Evolutionary conservation across 2,797 vertebrate genomes (phyloP).

Genomic region (Crocidura indochinensis): DNA sequence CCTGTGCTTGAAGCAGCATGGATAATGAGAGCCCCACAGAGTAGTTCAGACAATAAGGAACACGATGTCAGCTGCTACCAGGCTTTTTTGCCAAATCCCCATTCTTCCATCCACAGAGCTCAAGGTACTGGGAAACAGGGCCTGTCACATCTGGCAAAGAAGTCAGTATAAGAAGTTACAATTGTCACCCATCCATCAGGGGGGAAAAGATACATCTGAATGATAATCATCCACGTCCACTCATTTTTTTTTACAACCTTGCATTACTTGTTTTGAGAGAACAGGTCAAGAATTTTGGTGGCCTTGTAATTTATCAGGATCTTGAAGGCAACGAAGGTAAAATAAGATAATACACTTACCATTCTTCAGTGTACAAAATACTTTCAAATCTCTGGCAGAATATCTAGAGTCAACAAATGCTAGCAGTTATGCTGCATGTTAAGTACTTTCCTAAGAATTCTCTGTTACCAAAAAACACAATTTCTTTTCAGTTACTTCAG

Average conservation of each 20-base stretch:
- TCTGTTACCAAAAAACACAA: conserved; percentile 81
- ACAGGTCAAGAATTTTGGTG: conserved; percentile 58
- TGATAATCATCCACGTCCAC: background rate
- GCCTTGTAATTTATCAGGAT: conserved; percentile 59
- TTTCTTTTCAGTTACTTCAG: conserved; percentile 78
- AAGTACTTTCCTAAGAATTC: conserved; percentile 75
- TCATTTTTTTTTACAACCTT: conserved; percentile 55
- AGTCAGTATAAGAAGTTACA: background rate
- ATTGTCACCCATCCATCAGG: background rate
- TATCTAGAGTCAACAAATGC: conserved; percentile 75
- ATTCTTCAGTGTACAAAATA: conserved; percentile 71
- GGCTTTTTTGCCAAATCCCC: conserved; percentile 17
- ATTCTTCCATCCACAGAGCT: background rate
- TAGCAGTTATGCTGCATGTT: conserved; percentile 70
- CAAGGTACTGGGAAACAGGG: background rate
- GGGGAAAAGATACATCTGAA: background rate
- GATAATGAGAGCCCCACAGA: conserved; percentile 4
- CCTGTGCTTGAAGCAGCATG: background rate
- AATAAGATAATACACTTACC: conserved; percentile 67
- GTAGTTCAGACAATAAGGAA: conserved; percentile 8
- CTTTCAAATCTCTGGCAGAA: conserved; percentile 72
- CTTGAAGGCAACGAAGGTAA: conserved; percentile 52
- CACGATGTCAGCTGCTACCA: conserved; percentile 1
- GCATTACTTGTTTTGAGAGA: conserved; percentile 43
- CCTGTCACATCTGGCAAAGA: background rate